Conservation (phyloP, 2,797 vertebrate genomes). For the Phaenicophaeus curvirostris region DNA sequence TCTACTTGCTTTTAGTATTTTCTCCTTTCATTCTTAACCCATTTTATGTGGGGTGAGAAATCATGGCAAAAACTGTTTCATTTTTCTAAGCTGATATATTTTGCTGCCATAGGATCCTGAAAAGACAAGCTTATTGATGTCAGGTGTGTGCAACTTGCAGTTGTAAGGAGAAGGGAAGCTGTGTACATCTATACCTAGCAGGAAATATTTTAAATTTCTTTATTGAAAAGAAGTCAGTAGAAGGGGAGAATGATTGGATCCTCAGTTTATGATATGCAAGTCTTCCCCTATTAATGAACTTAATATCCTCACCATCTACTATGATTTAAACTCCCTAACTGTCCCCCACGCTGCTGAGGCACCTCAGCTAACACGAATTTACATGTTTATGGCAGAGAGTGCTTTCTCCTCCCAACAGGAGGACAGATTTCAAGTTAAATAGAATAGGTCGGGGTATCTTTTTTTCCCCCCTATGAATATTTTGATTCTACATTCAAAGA, state of each 20-base stretch:
- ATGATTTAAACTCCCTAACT: neutral
- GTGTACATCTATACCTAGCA: neutral
- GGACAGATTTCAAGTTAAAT: neutral
- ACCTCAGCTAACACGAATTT: neutral
- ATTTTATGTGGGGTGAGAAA: neutral
- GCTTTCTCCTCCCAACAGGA: neutral
- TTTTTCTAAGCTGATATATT: neutral
- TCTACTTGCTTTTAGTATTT: neutral
- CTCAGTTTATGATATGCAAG: neutral
- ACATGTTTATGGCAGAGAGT: neutral
- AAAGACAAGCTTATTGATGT: neutral
- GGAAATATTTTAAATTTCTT: neutral
- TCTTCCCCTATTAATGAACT: neutral
- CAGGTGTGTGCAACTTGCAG: neutral
- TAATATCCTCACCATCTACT: neutral
- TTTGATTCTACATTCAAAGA: neutral
- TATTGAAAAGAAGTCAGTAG: neutral
- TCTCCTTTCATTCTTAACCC: conserved; percentile 8
- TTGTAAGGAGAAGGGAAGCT: neutral
- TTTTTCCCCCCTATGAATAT: accelerated
- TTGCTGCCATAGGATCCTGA: neutral
- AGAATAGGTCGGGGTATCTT: neutral
- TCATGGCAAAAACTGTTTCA: neutral
- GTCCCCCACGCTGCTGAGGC: neutral
- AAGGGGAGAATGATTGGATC: neutral